Evolutionary conservation across 2,888 invertebrate species (phyloP).

Genomic region (Pristionchus fissidentatus): DNA sequence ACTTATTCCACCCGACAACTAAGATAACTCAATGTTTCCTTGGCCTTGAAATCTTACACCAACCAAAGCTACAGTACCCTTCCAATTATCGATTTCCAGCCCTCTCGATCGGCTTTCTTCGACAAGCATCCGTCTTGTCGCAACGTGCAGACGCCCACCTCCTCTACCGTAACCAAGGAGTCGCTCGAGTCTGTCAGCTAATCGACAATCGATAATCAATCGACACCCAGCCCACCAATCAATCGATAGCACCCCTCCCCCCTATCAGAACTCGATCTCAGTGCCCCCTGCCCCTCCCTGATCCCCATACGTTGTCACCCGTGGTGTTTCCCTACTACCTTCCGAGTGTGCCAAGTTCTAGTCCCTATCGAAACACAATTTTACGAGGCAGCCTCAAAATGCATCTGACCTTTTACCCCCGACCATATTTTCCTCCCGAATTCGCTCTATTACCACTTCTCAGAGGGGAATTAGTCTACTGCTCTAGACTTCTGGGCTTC

Average conservation of each 20-base stretch:
- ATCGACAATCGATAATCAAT: too few relatives aligned
- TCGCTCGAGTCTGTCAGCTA: constrained; percentile 49
- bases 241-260: background rate
- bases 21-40: too few relatives aligned
- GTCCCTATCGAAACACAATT: background rate
- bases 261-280: background rate
- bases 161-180: constrained; percentile 54
- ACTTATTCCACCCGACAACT: too few relatives aligned
- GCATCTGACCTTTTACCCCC: background rate
- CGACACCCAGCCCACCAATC: too few relatives aligned
- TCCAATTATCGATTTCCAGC: constrained; percentile 57
- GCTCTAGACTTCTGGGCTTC: too few relatives aligned
- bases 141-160: constrained; percentile 56
- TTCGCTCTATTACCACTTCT: too few relatives aligned
- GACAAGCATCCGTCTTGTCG: constrained; percentile 66
- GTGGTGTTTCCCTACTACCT: constrained; percentile 3
- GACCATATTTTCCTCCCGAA: too few relatives aligned
- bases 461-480: too few relatives aligned
- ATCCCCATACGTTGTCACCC: constrained; percentile 26
- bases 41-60: too few relatives aligned
- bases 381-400: constrained; percentile 15
- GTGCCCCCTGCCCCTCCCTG: background rate
- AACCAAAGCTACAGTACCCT: too few relatives aligned
- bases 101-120: constrained; percentile 66
- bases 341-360: background rate